A percentile compares a stretch with the other conserved stretches of the same genome.
Evolutionary conservation across 64 coral and sea anemone genomes (phyloP).

Genomic region (Anthopleura sola): DNA sequence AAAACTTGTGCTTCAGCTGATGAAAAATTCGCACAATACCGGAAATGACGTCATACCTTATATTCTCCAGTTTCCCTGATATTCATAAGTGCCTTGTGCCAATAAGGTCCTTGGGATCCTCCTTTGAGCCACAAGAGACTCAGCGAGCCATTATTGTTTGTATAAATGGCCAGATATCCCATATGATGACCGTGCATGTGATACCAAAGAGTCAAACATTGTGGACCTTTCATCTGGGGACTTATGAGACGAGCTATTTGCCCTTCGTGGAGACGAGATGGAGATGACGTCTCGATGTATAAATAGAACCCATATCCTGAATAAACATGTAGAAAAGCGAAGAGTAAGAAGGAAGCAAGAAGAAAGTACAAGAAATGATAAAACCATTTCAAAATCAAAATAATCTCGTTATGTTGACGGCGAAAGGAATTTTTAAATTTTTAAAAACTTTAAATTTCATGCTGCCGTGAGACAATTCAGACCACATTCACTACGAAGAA

Average conservation of each 20-base stretch:
- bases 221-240: slow-evolving; percentile 39
- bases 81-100: slow-evolving; percentile 14
- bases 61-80: background rate
- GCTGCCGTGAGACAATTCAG: no score
- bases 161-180: slow-evolving; percentile 26
- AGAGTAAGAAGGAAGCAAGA: no score
- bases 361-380: no score
- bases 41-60: background rate
- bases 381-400: no score
- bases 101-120: slow-evolving; percentile 2
- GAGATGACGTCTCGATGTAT: slow-evolving; percentile 36
- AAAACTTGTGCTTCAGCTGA: no score
- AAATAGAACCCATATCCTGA: slow-evolving; percentile 19
- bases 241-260: slow-evolving; percentile 34
- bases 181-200: slow-evolving; percentile 40
- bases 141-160: background rate
- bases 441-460: no score
- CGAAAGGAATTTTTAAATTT: no score
- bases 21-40: no score
- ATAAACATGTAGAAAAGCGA: no score
- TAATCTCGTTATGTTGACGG: no score
- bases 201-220: slow-evolving; percentile 54
- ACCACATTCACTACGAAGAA: no score
- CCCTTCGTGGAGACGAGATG: slow-evolving; percentile 7
- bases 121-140: slow-evolving; percentile 27